Evolutionary conservation across 2,113 vertebrate genomes (phyloP), one percentile per base, ranked within the genome.

Genomic region (Nymphicus hollandicus): DNA sequence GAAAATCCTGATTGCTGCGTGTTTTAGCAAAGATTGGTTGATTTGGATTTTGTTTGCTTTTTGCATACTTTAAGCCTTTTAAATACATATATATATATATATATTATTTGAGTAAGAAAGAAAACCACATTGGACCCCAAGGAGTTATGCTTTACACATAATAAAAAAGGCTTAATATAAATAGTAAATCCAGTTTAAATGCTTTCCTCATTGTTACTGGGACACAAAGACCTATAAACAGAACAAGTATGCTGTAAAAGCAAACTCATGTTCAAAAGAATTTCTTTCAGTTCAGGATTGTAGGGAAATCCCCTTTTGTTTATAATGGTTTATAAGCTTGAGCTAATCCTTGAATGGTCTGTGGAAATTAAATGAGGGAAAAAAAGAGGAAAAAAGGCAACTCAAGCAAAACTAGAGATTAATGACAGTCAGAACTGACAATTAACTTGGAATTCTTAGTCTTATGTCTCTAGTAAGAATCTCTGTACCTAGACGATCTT

Each of bases 271-370:
- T 87, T 92, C 69, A 64, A 69, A 96, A 79, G 49, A 89, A 87
- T 89, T 84, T 52, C 39, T 84, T 91, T 84, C 65, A 49, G 44
- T 92, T 95, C 91, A 76, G 56, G 87, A 81, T 91, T 89, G 89
- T 13, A 89, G 28, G n/a, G 56, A 97, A 96, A 95, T 94, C 91
- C 65, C 61, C 87, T 94, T 93, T 96, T 82, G 52, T 92, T 96
- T 91, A 72, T 74, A 92, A 87, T 37, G 74, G 56, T 81, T 94
- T 89, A 92, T 87, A 89, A 95, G 84, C 84, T 87, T 49, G 47
- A 82, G 81, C 66, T 95, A 94, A 94, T 96, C 84, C 87, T 82
- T 87, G 66, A 80, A 11, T 81, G 53, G 61, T 82, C 80, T 84
- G 56, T 91, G 78, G 74, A 95, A 95, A 95, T 85, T 92, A 92